Evolutionary conservation across 30 jellyfish, hydroid and myxozoan species (phyloP), one percentile per base, ranked within the genome.

Genomic region (Hydractinia echinata): DNA sequence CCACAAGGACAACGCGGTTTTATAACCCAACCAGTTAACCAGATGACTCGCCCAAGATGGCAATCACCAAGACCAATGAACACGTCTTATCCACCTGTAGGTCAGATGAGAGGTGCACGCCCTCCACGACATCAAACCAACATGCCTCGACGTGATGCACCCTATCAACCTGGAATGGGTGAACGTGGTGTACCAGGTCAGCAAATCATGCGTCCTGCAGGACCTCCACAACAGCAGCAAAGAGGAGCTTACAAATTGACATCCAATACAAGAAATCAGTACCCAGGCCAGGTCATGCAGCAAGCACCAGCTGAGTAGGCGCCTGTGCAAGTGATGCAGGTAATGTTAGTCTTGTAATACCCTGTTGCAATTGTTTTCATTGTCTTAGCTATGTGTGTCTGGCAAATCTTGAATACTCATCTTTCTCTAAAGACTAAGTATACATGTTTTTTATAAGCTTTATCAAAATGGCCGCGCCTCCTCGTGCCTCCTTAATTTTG

Each of bases 221-320:
- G 83, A 7, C 94, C 94, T 13, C 67, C 77, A 51, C 85, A 66
- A 21, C 76, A 85, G 30, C 88, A 80, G 19, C 89, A 88, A 68
- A 82, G 70, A n/a, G n/a, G n/a, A n/a, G n/a, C n/a, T n/a, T n/a
- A n/a, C n/a, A n/a, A n/a, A n/a, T n/a, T n/a, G n/a, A 74, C 85
- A 6, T 82, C 83, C 9, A 84, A 83, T 61, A 76, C 89, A 11
- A 88, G 97, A 9, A 90, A 90, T 70, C 89, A 76, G 54, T 84
- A 84, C 51, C 85, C 82, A 19, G 80, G 77, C 9, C 85, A 55
- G 10, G 92, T 88, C 15, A 82, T 82, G 85, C 81, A 79, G 20
- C 89, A 77, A 51, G 90, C 50, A n/a, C 84, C 19, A 16, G 70
- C 91, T 73, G 82, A 79, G 8, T 84, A 79, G 66, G 84, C 85